phyloP scores from a whole-genome alignment of 2,113 vertebrate species.

The Sinocyclocheilus maitianheensis region DNA sequence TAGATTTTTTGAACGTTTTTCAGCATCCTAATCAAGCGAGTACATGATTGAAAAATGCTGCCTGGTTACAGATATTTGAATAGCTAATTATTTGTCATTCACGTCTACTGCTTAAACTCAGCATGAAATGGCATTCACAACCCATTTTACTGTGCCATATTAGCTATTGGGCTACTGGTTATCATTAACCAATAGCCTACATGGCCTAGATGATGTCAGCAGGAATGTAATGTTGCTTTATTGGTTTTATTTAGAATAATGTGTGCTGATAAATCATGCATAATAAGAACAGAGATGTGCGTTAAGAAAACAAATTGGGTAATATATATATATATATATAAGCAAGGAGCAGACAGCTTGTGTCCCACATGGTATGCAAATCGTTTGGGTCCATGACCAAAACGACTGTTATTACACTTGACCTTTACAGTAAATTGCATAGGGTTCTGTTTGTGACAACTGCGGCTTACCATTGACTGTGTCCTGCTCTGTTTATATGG shows the following conservation, averaged over 20 bases:
- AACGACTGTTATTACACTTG: constrained; percentile 43
- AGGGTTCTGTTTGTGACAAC: constrained; percentile 41
- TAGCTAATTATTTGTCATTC: neutral
- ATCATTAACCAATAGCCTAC: neutral
- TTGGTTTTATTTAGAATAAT: neutral
- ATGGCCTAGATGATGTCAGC: neutral
- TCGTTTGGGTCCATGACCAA: constrained; percentile 42
- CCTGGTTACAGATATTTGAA: neutral
- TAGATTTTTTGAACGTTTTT: neutral
- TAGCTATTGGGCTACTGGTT: neutral
- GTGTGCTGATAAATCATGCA: neutral
- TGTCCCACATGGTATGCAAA: constrained; percentile 53
- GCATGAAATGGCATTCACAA: neutral
- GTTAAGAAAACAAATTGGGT: neutral
- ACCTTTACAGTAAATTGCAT: constrained; percentile 52
- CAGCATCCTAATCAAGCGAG: neutral
- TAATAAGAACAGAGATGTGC: neutral
- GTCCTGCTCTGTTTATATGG: constrained; percentile 21
- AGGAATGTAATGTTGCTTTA: neutral
- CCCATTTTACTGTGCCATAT: neutral
- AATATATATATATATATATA: neutral
- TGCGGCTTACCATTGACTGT: constrained; percentile 43
- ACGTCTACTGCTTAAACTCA: neutral
- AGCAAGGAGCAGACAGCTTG: constrained; percentile 28
- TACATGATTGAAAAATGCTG: neutral